Percentiles rank a stretch among this genome's conserved stretches.
These are phyloP conservation scores for Porites rus DNA, from an alignment of 92 coral and sea anemone species.

Conservation along the genomic window DNA sequence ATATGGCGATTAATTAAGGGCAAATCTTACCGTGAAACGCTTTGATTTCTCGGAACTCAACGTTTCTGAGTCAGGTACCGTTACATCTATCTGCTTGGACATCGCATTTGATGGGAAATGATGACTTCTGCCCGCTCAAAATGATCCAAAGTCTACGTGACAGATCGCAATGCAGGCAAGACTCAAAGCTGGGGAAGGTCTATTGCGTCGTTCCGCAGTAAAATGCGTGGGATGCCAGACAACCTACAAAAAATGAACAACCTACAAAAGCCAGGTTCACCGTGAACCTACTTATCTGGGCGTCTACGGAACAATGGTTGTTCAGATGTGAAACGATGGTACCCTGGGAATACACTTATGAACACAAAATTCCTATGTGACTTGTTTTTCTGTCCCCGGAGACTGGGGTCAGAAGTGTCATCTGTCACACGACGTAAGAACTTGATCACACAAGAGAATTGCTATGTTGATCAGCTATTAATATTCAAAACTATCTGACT, in stretches of 20 bases:
- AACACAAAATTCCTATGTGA: constrained; percentile 4
- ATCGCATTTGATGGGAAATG: constrained; percentile 48
- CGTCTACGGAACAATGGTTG: constrained; percentile 15
- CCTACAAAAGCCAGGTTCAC: constrained; percentile 14
- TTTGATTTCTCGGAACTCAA: constrained; percentile 99
- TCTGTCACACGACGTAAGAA: constrained; percentile 30
- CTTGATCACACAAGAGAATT: constrained; percentile 6
- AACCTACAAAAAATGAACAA: not conserved
- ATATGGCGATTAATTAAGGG: not conserved
- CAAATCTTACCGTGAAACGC: constrained; percentile 95
- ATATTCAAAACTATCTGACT: too few relatives aligned
- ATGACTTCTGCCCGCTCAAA: constrained; percentile 2
- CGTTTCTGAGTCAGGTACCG: constrained; percentile 99
- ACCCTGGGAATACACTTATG: constrained; percentile 21
- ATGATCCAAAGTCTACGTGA: constrained; percentile 24
- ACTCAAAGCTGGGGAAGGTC: constrained; percentile 1
- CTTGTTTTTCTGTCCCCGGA: not conserved
- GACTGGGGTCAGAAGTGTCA: constrained; percentile 43
- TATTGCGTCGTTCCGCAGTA: not conserved
- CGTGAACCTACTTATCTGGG: not conserved
- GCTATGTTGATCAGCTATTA: not conserved
- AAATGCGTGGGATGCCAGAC: constrained; percentile 14
- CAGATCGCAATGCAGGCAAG: not conserved
- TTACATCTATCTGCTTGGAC: constrained; percentile 92
- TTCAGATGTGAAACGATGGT: not conserved